Evolutionary conservation across 2,113 vertebrate species (phyloP), one percentile per base, ranked within the genome.

Genomic region (Sorex fumeus): DNA sequence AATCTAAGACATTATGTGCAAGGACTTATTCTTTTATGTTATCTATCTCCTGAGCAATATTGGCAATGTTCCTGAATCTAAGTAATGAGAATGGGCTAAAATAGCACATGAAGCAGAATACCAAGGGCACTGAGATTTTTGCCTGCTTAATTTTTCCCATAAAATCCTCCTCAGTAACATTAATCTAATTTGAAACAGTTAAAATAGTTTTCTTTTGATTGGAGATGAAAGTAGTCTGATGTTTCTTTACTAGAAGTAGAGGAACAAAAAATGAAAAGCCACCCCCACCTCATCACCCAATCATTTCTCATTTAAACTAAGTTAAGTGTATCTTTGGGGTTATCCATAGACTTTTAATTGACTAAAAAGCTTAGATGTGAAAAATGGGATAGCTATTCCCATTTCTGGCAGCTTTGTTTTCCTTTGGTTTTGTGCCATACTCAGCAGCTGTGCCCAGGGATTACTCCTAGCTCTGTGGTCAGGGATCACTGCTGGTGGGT

Each of bases 271-370:
- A 45, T 27, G 40, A 40, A 40, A 40, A 40, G 40, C 4, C 40
- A 40, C 7, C 40, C 40, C 40, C 40, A 40, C 40, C 40, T 40
- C 40, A 40, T 40, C 40, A 40, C 40, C 40, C 40, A 3, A 40
- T 40, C 12, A 75, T 72, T 81, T 95, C 57, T 93, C 50, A 74
- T 25, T 93, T 95, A 93, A 53, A 60, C 93, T 86, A 80, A n/a
- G 75, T 82, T 34, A 90, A 0, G 28, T 19, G 76, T 71, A 36
- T 66, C 28, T 30, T 12, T 60, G 57, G 21, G 57, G 94, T 27
- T 60, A 74, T 32, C 6, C 18, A 83, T 60, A 9, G 13, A 75
- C 4, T 86, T 94, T 81, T 82, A 88, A 86, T 5, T 84, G 19
- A 76, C 25, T 10, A 53, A 50, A 85, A 57, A 28, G 57, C 2